Evolutionary conservation across 2,888 invertebrate genomes (phyloP).

Genomic region (Tetrapedia diversipes): DNA sequence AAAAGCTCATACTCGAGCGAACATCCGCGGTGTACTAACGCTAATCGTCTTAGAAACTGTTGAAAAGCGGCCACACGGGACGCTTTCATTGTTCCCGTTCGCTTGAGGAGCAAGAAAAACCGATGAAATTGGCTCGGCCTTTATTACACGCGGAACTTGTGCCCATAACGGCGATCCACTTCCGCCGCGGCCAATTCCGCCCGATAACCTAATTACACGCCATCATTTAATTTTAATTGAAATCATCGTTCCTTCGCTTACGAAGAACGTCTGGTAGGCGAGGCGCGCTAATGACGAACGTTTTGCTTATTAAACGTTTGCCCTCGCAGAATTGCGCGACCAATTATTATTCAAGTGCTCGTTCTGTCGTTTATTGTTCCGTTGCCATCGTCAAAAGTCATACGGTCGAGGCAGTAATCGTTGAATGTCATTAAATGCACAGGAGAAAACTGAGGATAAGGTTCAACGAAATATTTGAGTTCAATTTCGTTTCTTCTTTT

Average conservation of each 20-base stretch:
- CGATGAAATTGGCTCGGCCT: conserved; percentile 7
- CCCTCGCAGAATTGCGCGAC: conserved; percentile 18
- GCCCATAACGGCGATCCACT: conserved; percentile 34
- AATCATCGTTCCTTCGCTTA: conserved; percentile 44
- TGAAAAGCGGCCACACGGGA: not conserved
- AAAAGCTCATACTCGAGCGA: too few species aligned
- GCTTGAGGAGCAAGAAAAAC: conserved; percentile 2
- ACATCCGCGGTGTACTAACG: too few species aligned
- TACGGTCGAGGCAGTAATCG: conserved; percentile 18
- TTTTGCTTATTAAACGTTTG: conserved; percentile 52
- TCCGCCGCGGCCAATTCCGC: conserved; percentile 19
- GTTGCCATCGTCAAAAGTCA: conserved; percentile 25
- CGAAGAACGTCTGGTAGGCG: too few species aligned
- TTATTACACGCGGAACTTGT: conserved; percentile 13
- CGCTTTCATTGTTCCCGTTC: not conserved
- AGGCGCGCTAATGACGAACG: conserved; percentile 33
- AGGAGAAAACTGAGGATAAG: too few species aligned
- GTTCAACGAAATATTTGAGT: too few species aligned
- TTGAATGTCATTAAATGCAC: too few species aligned
- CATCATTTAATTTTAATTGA: conserved; percentile 43
- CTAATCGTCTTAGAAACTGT: conserved; percentile 8
- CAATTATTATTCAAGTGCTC: conserved; percentile 45
- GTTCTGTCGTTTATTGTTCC: conserved; percentile 39
- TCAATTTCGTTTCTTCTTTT: too few species aligned
- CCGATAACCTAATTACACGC: conserved; percentile 44